Conservation (phyloP, 2,113 vertebrate genomes). For the Cygnus atratus region DNA sequence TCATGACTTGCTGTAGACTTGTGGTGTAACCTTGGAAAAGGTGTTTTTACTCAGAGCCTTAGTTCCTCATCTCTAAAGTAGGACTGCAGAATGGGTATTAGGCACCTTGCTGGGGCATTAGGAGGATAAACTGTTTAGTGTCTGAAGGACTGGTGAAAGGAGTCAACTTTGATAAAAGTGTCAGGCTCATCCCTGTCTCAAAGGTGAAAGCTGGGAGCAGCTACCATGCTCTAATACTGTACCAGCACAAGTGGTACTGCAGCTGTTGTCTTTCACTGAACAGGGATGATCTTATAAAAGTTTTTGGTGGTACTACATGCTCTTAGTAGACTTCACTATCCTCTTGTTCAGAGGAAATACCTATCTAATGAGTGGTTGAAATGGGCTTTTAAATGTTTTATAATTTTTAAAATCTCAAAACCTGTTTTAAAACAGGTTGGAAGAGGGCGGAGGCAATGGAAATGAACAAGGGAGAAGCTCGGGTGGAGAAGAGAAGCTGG, state of each 20-base stretch:
- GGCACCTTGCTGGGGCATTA: background rate
- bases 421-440: constrained; percentile 31
- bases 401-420: background rate
- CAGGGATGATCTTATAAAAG: background rate
- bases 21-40: background rate
- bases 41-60: background rate
- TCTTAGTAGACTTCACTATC: background rate
- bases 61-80: background rate
- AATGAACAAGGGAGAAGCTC: background rate
- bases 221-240: background rate
- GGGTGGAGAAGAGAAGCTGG: background rate
- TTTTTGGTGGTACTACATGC: background rate
- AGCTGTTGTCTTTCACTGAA: background rate
- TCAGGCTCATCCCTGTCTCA: background rate
- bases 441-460: background rate
- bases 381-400: background rate
- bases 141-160: background rate
- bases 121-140: background rate
- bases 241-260: background rate
- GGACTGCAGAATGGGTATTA: background rate
- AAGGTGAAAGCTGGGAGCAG: background rate
- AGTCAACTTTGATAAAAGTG: background rate
- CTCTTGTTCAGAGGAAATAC: background rate
- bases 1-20: background rate
- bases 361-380: background rate